These are phyloP conservation scores for Agrotis puta DNA, from an alignment of 2,888 invertebrate species.

Conservation along the genomic window DNA sequence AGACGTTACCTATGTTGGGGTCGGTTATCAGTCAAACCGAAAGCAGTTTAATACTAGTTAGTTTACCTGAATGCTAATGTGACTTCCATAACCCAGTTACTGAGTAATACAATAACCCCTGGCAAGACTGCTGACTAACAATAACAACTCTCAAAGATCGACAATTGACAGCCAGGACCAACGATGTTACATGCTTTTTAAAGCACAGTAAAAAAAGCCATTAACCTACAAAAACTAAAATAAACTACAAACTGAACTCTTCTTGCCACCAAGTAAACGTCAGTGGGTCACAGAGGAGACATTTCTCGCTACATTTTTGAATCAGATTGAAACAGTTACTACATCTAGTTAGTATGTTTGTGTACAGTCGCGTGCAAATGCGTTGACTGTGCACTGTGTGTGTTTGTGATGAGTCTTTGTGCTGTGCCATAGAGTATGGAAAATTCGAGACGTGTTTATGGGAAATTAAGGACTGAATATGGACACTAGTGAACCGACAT, in stretches of 20 bases:
- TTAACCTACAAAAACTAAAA: no score
- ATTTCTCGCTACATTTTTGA: conserved; percentile 22
- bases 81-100: no score
- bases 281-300: not conserved
- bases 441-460: not conserved
- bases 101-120: no score
- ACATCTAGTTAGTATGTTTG: conserved; percentile 37
- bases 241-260: not conserved
- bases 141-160: no score
- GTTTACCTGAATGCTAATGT: no score
- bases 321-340: conserved; percentile 40
- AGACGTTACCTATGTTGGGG: no score
- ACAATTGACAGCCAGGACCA: not conserved
- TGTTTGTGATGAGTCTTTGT: conserved; percentile 11
- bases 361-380: conserved; percentile 29
- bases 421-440: not conserved
- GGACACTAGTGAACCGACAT: no score
- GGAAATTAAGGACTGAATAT: no score
- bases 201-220: not conserved
- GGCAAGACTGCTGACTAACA: no score
- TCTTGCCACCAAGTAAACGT: not conserved
- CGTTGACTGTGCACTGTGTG: conserved; percentile 1
- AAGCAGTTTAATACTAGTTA: no score
- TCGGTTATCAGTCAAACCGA: no score
- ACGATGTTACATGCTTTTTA: no score